Conservation (phyloP, 1,140 invertebrate genomes). For the Pseudomyrmex gracilis region DNA sequence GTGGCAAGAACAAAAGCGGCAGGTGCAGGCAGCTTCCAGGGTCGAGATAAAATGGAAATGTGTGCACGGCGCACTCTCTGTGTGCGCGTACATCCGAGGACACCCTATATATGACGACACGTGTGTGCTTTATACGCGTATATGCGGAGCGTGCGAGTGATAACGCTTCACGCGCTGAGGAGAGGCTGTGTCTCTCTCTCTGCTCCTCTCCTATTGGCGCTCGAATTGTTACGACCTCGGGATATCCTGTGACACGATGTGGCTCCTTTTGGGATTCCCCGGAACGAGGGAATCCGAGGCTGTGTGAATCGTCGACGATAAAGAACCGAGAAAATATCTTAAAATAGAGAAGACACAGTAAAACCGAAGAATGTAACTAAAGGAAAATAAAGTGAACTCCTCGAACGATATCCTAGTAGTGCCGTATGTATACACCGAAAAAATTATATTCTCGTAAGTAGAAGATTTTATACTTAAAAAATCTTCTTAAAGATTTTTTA, state of each 20-base stretch:
- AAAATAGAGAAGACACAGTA: conserved; percentile 6
- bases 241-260: conserved; percentile 42
- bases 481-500: too few relatives aligned
- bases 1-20: conserved; percentile 77
- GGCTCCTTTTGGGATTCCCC: conserved; percentile 24
- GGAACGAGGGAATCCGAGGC: conserved; percentile 8
- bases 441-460: too few relatives aligned
- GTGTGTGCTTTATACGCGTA: conserved; percentile 23
- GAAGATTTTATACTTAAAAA: too few relatives aligned
- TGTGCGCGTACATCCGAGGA: conserved; percentile 27
- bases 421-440: too few relatives aligned
- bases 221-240: conserved; percentile 51
- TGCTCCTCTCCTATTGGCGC: conserved; percentile 48
- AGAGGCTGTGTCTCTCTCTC: background rate
- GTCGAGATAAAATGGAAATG: conserved; percentile 77
- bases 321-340: conserved; percentile 32
- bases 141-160: conserved; percentile 34
- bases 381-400: background rate
- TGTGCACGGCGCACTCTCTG: conserved; percentile 60
- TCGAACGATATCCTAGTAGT: background rate
- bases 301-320: conserved; percentile 33
- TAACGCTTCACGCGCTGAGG: conserved; percentile 35
- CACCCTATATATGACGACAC: conserved; percentile 17
- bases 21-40: conserved; percentile 32
- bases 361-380: background rate